Percentiles rank a stretch among this genome's conserved stretches.
Evolutionary conservation across 30 jellyfish, hydroid and myxozoan species (phyloP).

Genomic region (Chironex yamaguchii): DNA sequence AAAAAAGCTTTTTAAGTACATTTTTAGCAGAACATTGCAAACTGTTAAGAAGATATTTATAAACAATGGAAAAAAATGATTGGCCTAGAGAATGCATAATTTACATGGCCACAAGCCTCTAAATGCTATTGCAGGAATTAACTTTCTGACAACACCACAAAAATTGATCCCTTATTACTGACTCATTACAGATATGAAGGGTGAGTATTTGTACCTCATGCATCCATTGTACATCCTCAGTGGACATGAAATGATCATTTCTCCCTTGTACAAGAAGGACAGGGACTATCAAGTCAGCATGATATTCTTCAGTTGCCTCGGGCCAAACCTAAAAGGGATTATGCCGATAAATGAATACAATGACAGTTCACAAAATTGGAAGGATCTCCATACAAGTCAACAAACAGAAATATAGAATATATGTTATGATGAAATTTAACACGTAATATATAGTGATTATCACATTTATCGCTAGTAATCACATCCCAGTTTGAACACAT

Average conservation of each 20-base stretch:
- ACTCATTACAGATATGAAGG: neutral
- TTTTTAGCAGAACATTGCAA: too few relatives aligned
- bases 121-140: neutral
- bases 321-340: slow-evolving; percentile 99
- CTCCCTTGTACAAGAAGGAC: slow-evolving; percentile 83
- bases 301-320: slow-evolving; percentile 86
- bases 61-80: neutral
- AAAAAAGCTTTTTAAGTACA: too few relatives aligned
- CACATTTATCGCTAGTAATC: too few relatives aligned
- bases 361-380: neutral
- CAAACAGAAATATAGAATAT: too few relatives aligned
- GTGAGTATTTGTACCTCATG: slow-evolving; percentile 76
- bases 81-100: too few relatives aligned
- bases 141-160: neutral
- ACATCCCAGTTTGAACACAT: too few relatives aligned
- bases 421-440: too few relatives aligned
- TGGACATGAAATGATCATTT: slow-evolving; percentile 85
- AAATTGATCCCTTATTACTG: neutral
- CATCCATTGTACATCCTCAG: slow-evolving; percentile 93
- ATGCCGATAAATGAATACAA: neutral
- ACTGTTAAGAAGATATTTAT: neutral
- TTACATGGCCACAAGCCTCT: neutral
- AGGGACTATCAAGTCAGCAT: slow-evolving; percentile 87
- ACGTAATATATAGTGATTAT: too few relatives aligned
- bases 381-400: neutral